Percentiles rank a stretch among this genome's conserved stretches.
These are phyloP conservation scores for Coleophora flavipennella DNA, from an alignment of 2,888 invertebrate genomes.

Conservation along the genomic window DNA sequence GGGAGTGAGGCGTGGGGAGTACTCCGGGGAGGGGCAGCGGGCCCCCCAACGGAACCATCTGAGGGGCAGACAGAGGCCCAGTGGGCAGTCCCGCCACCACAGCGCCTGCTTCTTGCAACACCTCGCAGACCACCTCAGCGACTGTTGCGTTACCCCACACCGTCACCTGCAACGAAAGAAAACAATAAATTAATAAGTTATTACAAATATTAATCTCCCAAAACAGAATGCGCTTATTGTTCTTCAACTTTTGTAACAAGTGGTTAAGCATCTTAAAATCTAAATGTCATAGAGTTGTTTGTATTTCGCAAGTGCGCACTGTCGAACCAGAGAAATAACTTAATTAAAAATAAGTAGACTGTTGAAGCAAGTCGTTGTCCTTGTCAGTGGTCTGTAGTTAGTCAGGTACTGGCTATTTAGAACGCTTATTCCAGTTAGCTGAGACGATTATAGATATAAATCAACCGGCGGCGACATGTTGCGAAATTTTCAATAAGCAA, in stretches of 20 bases:
- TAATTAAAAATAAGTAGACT: neutral
- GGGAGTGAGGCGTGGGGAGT: conserved; percentile 28
- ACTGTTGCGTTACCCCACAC: conserved; percentile 57
- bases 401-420: neutral
- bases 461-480: conserved; percentile 1
- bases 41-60: conserved; percentile 38
- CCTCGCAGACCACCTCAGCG: conserved; percentile 58
- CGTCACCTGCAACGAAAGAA: conserved; percentile 42
- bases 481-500: no score
- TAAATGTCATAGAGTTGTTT: no score
- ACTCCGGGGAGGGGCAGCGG: conserved; percentile 40
- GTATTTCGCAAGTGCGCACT: no score
- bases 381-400: no score
- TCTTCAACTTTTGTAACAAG: no score
- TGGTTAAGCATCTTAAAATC: no score
- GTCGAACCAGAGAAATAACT: neutral
- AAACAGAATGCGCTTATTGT: no score
- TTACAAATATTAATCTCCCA: no score
- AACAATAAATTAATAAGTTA: neutral
- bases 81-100: conserved; percentile 51
- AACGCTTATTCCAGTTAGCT: neutral
- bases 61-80: conserved; percentile 48
- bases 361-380: neutral
- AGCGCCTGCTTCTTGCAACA: conserved; percentile 56
- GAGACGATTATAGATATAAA: neutral